Percentiles rank a stretch among this genome's conserved stretches.
Conservation (phyloP, 2,113 vertebrate genomes). For the Mustela lutreola region DNA sequence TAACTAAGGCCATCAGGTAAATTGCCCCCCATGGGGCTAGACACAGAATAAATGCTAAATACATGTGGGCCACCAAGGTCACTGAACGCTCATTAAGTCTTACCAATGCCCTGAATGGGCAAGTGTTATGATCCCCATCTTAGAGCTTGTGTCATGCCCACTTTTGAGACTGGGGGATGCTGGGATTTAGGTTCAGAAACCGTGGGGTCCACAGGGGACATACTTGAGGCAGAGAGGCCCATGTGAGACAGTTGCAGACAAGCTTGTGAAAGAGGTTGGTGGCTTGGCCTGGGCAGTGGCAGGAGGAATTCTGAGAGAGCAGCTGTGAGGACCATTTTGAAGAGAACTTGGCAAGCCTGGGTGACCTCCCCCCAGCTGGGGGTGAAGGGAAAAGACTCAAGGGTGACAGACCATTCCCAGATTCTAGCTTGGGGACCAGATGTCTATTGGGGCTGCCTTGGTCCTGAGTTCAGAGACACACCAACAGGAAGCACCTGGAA, state of each 20-base stretch:
- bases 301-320: background rate
- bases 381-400: background rate
- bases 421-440: background rate
- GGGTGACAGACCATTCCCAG: background rate
- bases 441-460: background rate
- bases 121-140: background rate
- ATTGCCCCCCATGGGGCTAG: background rate
- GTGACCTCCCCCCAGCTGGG: background rate
- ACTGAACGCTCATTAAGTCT: background rate
- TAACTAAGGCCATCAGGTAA: background rate
- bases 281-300: background rate
- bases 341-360: background rate
- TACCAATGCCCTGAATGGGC: too few species aligned
- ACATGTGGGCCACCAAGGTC: rapidly evolving
- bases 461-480: background rate
- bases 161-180: background rate
- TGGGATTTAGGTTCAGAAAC: background rate
- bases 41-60: background rate
- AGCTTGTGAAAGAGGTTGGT: background rate
- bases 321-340: background rate
- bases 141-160: background rate
- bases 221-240: background rate
- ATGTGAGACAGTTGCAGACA: background rate
- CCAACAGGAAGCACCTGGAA: background rate
- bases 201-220: rapidly evolving